Base-by-base conservation (phyloP, 2,888 invertebrate species). In the Platycheirus rosarum region DNA sequence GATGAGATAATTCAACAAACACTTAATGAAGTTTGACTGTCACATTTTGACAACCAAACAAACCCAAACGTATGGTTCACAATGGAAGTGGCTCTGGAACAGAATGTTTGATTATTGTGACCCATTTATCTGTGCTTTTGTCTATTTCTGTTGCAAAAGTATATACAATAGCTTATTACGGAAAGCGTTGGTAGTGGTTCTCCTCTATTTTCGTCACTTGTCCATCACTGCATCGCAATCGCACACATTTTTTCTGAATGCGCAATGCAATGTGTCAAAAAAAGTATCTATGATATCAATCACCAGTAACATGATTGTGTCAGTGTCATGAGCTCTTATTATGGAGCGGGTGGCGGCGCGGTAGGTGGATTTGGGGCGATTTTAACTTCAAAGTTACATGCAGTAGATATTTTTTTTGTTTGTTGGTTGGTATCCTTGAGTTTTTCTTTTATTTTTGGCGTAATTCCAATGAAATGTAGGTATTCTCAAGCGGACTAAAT, bases 301-400 rank as follows among this genome's bases (percentile, higher is more conserved):
- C 82, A 82, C 71, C n/a, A 82, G 77, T 82, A 77, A 82, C 77
- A 82, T 68, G 82, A 82, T 82, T 82, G 77, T 77, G 77, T 82
- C 82, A 82, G 77, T 77, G 82, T 77, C 82, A 82, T 68, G 74
- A 79, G 79, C 23, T 60, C 37, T 53, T 16, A 55, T 37, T 55
- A 6, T 49, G 69, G 14, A 42, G 42, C 42, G n/a, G 48, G n/a
- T 37, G 26, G 26, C 60, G 8, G 63, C n/a, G 51, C 6, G 26
- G 26, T 26, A 26, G n/a, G n/a, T n/a, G n/a, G n/a, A n/a, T n/a
- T n/a, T n/a, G n/a, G n/a, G 78, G 75, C 42, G 29, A 42, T 77
- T 76, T 69, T 57, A 32, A 75, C 79, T 75, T 63, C 75, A 75
- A 79, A 69, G 69, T 49, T 44, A 48, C 55, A 63, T 69, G 35